These are phyloP conservation scores for Mimachlamys varia DNA, from an alignment of 2,888 invertebrate genomes.

Conservation along the genomic window DNA sequence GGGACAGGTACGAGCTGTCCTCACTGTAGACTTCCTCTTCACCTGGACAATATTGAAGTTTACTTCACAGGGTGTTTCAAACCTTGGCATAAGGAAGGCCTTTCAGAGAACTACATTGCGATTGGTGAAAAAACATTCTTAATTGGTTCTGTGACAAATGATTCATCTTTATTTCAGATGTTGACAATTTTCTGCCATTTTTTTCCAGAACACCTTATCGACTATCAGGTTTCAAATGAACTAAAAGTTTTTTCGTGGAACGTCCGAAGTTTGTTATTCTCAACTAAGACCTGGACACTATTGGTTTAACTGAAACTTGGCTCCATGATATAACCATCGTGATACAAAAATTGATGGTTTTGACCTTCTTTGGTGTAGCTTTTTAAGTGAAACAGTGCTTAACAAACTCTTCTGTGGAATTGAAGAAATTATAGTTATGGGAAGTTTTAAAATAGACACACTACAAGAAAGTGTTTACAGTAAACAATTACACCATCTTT, in stretches of 20 bases:
- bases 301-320: neutral
- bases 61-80: neutral
- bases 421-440: neutral
- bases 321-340: neutral
- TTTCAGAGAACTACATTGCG: neutral
- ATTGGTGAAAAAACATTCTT: neutral
- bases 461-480: neutral
- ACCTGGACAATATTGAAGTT: neutral
- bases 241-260: neutral
- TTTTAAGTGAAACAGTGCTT: neutral
- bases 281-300: neutral
- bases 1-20: neutral
- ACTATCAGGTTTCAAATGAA: neutral
- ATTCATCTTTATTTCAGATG: neutral
- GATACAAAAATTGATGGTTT: neutral
- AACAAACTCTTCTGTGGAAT: neutral
- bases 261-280: neutral
- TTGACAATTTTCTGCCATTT: neutral
- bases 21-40: neutral
- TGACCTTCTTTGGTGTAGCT: neutral
- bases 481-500: neutral
- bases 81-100: neutral
- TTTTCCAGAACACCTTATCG: neutral
- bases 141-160: neutral
- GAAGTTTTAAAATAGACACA: neutral